Evolutionary conservation across 2,113 vertebrate genomes (phyloP).

Genomic region (Aleadryas rufinucha): DNA sequence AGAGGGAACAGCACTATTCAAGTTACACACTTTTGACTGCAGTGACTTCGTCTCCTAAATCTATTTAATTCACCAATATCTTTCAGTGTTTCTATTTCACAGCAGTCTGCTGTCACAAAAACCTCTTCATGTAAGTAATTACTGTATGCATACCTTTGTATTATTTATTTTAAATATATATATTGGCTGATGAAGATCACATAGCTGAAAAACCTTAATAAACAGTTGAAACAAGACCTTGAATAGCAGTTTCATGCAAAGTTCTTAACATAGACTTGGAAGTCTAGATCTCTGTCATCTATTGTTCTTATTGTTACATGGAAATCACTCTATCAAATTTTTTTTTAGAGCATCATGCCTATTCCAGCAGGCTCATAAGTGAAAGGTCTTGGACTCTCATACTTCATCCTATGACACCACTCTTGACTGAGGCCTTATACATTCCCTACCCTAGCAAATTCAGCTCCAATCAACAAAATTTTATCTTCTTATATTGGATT

Average conservation of each 20-base stretch:
- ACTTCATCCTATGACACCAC: neutral
- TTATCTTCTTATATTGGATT: neutral
- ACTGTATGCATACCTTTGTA: neutral
- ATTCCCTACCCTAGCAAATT: neutral
- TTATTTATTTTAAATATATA: neutral
- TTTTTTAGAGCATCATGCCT: neutral
- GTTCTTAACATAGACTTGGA: neutral
- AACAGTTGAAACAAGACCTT: neutral
- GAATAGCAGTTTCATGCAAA: neutral
- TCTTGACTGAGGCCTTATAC: neutral
- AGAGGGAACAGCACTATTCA: neutral
- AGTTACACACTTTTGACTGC: neutral
- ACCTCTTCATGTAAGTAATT: neutral
- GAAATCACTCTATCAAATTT: neutral
- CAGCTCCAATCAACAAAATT: neutral
- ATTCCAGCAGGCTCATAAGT: neutral
- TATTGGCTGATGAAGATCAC: neutral
- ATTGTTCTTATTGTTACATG: neutral
- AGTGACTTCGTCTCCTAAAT: neutral
- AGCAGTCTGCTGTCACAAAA: neutral
- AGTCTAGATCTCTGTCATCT: neutral
- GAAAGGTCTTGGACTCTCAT: neutral
- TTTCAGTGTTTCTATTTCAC: neutral
- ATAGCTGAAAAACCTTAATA: neutral
- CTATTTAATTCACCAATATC: neutral